Evolutionary conservation across 2,797 vertebrate genomes (phyloP).

Genomic region (Helarctos malayanus): DNA sequence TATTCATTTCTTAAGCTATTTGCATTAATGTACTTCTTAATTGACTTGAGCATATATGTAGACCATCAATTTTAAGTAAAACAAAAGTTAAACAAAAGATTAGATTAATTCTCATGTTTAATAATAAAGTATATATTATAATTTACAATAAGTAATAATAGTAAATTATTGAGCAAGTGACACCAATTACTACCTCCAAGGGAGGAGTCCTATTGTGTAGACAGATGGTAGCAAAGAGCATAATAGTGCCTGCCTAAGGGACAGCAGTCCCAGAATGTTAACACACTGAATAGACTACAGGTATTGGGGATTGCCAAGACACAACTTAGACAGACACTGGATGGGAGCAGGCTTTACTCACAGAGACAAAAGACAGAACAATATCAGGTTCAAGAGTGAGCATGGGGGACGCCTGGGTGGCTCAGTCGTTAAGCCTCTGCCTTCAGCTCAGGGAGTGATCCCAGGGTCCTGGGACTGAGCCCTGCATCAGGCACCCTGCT

Average conservation of each 20-base stretch:
- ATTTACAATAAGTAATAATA: neutral
- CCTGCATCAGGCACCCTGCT: too few species aligned
- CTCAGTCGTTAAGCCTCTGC: too few species aligned
- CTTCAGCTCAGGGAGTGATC: too few species aligned
- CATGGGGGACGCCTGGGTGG: neutral
- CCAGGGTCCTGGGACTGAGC: too few species aligned
- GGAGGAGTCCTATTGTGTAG: neutral
- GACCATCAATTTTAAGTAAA: slow-evolving; percentile 32
- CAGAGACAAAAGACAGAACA: neutral
- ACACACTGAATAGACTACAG: neutral
- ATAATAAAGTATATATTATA: neutral
- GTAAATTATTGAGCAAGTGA: neutral
- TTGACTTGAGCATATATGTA: neutral
- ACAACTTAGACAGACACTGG: neutral
- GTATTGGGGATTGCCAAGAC: neutral
- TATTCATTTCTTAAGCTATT: slow-evolving; percentile 4
- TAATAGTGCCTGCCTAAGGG: accelerated
- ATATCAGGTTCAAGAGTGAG: neutral
- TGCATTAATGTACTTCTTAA: neutral
- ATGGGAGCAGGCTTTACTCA: neutral
- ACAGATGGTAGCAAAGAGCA: neutral
- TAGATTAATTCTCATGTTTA: neutral
- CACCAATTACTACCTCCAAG: neutral
- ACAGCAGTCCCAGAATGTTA: neutral
- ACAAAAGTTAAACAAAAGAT: neutral